Evolutionary conservation across 30 jellyfish, hydroid and myxozoan species (phyloP).

Genomic region (Sanderia malayensis): DNA sequence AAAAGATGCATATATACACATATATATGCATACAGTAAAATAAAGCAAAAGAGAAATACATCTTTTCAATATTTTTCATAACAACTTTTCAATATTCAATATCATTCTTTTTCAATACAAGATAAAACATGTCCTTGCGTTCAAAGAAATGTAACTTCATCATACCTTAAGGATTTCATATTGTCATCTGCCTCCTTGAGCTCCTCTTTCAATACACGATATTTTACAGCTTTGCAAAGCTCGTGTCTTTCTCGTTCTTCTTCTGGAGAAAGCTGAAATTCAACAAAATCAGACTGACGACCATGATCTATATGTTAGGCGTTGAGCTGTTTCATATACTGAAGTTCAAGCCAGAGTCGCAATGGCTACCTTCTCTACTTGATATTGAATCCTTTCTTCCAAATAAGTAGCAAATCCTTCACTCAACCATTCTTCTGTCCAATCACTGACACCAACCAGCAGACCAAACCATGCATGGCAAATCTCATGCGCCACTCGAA

Average conservation of each 20-base stretch:
- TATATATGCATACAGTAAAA: too few species aligned
- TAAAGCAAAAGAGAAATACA: too few species aligned
- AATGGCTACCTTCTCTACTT: constrained; percentile 48
- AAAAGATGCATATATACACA: too few species aligned
- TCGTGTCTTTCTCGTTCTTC: constrained; percentile 20
- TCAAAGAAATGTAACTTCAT: background rate
- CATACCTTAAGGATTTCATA: constrained; percentile 50
- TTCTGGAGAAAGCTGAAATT: constrained; percentile 23
- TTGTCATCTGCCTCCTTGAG: constrained; percentile 70
- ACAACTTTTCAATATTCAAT: too few species aligned
- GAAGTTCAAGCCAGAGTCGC: background rate
- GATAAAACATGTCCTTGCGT: background rate
- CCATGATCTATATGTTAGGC: background rate
- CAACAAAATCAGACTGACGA: background rate
- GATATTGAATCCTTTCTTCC: constrained; percentile 75
- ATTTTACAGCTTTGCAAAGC: constrained; percentile 42
- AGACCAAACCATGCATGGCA: constrained; percentile 93
- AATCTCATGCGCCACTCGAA: constrained; percentile 86
- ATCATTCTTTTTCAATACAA: too few species aligned
- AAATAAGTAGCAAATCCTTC: constrained; percentile 89
- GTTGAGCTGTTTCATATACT: background rate
- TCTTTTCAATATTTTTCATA: too few species aligned
- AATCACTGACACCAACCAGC: constrained; percentile 76
- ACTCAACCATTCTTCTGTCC: constrained; percentile 96
- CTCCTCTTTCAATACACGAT: constrained; percentile 53